These are phyloP conservation scores for Erythrolamprus reginae DNA, from an alignment of 2,113 vertebrate species.

Conservation along the genomic window DNA sequence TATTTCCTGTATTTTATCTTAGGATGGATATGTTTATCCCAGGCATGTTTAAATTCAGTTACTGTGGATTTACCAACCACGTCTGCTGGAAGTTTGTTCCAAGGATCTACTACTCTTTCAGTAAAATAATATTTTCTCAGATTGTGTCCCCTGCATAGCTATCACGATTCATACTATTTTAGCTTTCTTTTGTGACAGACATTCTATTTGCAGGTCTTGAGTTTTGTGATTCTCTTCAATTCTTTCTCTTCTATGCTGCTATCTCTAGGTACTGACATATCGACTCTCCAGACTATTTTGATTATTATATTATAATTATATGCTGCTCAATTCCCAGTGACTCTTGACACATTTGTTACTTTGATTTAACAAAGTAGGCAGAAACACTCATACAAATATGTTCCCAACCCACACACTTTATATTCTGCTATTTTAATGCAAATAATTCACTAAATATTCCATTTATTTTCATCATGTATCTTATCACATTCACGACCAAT, in stretches of 20 bases:
- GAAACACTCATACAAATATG: not conserved
- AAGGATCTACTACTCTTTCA: no score
- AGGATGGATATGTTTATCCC: no score
- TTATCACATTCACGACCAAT: not conserved
- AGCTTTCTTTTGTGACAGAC: not conserved
- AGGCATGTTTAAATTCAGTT: no score
- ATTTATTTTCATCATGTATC: not conserved
- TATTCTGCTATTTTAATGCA: not conserved
- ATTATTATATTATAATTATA: not conserved
- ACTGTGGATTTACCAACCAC: no score
- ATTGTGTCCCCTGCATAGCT: not conserved
- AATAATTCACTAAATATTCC: not conserved
- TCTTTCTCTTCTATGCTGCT: not conserved
- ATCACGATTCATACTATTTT: not conserved
- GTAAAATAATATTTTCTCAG: no score
- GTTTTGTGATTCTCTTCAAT: not conserved
- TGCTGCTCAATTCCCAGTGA: not conserved
- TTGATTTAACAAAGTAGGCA: not conserved
- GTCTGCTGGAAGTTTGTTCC: no score
- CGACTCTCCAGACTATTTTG: not conserved
- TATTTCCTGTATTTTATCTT: no score
- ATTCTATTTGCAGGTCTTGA: not conserved
- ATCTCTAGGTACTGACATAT: not conserved
- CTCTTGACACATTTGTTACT: not conserved
- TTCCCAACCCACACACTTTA: not conserved